phyloP scores from a whole-genome alignment of 2,113 vertebrate genomes.

The Casuarius casuarius region DNA sequence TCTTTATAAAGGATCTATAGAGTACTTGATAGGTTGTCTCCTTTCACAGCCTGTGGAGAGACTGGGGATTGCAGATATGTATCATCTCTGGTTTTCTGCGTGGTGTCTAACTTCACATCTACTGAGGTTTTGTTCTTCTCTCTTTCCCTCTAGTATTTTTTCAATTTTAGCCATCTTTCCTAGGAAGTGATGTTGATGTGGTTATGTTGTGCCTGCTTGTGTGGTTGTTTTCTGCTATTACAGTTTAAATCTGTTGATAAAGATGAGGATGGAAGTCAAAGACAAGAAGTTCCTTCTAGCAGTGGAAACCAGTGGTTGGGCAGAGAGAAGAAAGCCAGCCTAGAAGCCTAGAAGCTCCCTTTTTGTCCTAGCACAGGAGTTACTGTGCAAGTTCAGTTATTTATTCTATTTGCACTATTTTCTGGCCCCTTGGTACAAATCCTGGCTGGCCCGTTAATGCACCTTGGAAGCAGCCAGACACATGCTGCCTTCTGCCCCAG shows the following conservation, averaged over 20 bases:
- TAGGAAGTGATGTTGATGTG: neutral
- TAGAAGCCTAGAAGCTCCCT: accelerated
- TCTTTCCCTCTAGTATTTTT: neutral
- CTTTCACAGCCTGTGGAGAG: neutral
- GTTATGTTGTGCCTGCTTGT: neutral
- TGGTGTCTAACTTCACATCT: neutral
- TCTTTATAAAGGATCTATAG: neutral
- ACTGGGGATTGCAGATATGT: accelerated
- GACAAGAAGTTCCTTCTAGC: neutral
- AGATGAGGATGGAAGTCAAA: neutral
- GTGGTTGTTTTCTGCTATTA: neutral
- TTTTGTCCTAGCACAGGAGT: neutral
- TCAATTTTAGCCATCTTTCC: neutral
- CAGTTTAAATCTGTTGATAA: neutral
- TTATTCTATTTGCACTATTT: neutral
- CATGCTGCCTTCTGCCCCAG: neutral
- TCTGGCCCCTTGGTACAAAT: neutral
- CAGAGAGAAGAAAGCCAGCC: neutral
- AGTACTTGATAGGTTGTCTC: neutral
- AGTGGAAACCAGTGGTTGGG: neutral
- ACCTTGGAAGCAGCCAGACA: neutral
- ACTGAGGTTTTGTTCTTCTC: neutral
- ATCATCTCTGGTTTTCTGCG: neutral
- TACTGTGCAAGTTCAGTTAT: neutral
- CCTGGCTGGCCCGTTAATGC: neutral